A percentile compares a stretch with the other conserved stretches of the same genome.
Evolutionary conservation across 2,797 vertebrate genomes (phyloP).

Genomic region (Manis javanica): DNA sequence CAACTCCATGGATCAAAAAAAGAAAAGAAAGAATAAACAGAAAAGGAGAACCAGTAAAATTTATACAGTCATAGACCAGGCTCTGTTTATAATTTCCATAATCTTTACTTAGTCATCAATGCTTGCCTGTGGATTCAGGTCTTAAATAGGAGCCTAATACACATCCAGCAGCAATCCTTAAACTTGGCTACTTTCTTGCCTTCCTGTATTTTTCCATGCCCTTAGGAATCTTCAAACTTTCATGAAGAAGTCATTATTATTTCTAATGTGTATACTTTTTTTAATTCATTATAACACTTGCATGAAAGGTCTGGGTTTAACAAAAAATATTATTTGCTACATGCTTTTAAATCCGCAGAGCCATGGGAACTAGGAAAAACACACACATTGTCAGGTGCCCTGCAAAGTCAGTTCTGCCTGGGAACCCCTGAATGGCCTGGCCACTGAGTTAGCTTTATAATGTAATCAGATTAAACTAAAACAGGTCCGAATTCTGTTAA

Average conservation of each 20-base stretch:
- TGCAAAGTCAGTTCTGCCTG: background rate
- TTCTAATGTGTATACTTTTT: background rate
- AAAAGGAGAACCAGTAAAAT: constrained; percentile 15
- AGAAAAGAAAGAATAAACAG: background rate
- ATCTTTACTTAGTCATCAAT: background rate
- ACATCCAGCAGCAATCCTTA: background rate
- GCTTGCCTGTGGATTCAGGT: background rate
- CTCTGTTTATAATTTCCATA: background rate
- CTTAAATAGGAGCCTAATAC: background rate
- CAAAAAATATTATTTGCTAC: background rate
- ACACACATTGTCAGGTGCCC: background rate
- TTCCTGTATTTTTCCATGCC: background rate
- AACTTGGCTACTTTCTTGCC: background rate
- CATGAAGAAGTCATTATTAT: background rate
- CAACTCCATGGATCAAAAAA: background rate
- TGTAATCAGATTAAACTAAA: background rate
- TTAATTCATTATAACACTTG: background rate
- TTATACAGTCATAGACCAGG: background rate
- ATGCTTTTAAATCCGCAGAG: background rate
- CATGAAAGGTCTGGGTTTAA: background rate
- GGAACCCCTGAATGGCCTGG: background rate
- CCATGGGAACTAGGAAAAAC: background rate
- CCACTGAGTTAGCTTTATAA: background rate
- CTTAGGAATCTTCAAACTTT: background rate
- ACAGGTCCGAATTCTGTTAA: background rate